Conservation (phyloP, 2,113 vertebrate genomes). For the Ciconia boyciana region DNA sequence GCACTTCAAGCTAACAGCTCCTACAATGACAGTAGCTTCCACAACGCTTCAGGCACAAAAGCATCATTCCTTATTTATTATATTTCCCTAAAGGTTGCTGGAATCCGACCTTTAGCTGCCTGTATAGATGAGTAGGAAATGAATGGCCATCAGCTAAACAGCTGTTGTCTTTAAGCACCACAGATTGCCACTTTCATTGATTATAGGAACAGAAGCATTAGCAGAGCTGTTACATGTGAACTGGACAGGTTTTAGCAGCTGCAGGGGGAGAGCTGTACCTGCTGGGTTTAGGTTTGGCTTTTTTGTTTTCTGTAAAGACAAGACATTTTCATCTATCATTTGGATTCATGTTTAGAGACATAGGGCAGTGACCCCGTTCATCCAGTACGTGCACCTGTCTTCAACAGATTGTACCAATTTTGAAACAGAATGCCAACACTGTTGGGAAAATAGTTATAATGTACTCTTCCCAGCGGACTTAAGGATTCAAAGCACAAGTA, state of each 20-base stretch:
- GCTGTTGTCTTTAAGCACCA: neutral
- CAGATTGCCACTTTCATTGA: neutral
- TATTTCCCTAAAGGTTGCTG: neutral
- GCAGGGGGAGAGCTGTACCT: neutral
- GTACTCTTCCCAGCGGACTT: neutral
- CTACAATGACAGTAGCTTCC: neutral
- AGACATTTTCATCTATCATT: neutral
- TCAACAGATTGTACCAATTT: neutral
- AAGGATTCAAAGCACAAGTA: neutral
- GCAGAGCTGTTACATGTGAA: neutral
- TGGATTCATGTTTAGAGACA: neutral
- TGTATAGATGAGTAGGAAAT: neutral
- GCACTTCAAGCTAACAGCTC: neutral
- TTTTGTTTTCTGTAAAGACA: neutral
- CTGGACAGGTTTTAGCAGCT: neutral
- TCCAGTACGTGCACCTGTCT: accelerated
- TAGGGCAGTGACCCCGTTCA: neutral
- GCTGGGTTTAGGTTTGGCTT: neutral
- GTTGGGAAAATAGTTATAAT: neutral
- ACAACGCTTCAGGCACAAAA: neutral
- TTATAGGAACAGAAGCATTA: neutral
- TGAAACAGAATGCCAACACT: neutral
- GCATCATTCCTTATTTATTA: neutral
- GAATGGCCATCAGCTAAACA: neutral
- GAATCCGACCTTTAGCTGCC: neutral